A percentile compares a stretch with the other conserved stretches of the same genome.
Conservation (phyloP, 2,113 vertebrate genomes). For the Nothobranchius kuhntae region DNA sequence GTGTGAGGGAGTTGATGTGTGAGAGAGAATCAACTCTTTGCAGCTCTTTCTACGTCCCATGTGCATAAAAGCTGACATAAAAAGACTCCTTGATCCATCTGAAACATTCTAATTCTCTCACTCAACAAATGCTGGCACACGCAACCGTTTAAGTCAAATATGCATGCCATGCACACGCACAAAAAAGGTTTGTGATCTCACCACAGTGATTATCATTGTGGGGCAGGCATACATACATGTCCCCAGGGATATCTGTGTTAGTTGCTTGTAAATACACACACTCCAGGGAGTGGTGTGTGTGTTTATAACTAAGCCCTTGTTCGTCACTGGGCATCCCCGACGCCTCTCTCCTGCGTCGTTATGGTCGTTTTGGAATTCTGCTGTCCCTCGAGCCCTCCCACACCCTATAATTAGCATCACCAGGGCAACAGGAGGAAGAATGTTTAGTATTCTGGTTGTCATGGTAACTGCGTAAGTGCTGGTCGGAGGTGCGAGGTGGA, state of each 20-base stretch:
- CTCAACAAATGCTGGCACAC: conserved; percentile 21
- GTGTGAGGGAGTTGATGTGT: background rate
- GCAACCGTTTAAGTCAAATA: conserved; percentile 15
- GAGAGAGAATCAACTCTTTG: conserved; percentile 11
- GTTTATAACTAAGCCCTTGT: conserved; percentile 65
- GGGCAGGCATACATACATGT: conserved; percentile 67
- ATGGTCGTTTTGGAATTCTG: conserved; percentile 66
- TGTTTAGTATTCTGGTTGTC: conserved; percentile 67
- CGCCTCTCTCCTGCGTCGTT: conserved; percentile 59
- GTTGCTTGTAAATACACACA: conserved; percentile 63
- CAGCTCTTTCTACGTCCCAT: conserved; percentile 9
- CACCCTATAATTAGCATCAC: conserved; percentile 72
- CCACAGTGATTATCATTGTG: conserved; percentile 60
- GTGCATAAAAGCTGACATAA: conserved; percentile 14
- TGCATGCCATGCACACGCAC: conserved; percentile 21
- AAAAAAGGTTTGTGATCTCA: conserved; percentile 43
- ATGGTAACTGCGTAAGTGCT: conserved; percentile 63
- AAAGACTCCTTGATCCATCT: conserved; percentile 12
- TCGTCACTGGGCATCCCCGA: conserved; percentile 68
- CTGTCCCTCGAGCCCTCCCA: conserved; percentile 66
- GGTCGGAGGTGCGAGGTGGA: conserved; percentile 56
- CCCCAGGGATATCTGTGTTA: conserved; percentile 53
- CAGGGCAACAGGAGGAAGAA: conserved; percentile 73
- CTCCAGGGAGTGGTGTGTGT: conserved; percentile 65
- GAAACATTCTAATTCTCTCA: conserved; percentile 28